A percentile compares a stretch with the other conserved stretches of the same genome.
These are phyloP conservation scores for Herminia tarsipennalis DNA, from an alignment of 2,888 invertebrate species.

Conservation along the genomic window DNA sequence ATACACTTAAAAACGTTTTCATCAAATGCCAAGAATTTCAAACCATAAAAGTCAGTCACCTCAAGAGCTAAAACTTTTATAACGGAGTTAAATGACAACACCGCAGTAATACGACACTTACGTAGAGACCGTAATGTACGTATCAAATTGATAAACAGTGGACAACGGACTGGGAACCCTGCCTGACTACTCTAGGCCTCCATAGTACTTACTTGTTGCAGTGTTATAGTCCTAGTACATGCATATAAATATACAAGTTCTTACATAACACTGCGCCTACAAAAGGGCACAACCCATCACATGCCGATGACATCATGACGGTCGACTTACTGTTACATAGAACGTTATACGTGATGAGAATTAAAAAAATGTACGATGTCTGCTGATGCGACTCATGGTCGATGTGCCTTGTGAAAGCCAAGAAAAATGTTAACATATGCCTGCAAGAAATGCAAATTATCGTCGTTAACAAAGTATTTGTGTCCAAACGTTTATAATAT, in stretches of 20 bases:
- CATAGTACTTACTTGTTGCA: slow-evolving; percentile 16
- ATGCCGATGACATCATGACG: slow-evolving; percentile 80
- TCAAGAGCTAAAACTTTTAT: slow-evolving; percentile 27
- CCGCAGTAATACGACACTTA: slow-evolving; percentile 29
- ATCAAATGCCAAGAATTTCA: slow-evolving; percentile 6
- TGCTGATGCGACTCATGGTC: slow-evolving; percentile 36
- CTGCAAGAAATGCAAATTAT: slow-evolving; percentile 29
- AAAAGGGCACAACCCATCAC: slow-evolving; percentile 69
- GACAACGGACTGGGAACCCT: slow-evolving; percentile 30
- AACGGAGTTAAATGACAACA: slow-evolving; percentile 37
- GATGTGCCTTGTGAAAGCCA: slow-evolving; percentile 29
- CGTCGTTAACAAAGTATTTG: slow-evolving; percentile 15
- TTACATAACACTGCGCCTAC: slow-evolving; percentile 57
- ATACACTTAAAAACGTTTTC: not conserved
- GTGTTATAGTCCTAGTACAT: slow-evolving; percentile 11
- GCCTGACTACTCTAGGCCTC: slow-evolving; percentile 25
- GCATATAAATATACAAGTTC: slow-evolving; percentile 27
- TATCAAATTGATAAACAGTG: slow-evolving; percentile 50
- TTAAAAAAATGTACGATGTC: slow-evolving; percentile 51
- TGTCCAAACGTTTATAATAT: slow-evolving; percentile 14
- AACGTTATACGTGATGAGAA: slow-evolving; percentile 68
- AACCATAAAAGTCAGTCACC: slow-evolving; percentile 7
- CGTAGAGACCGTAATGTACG: slow-evolving; percentile 36
- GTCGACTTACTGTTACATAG: slow-evolving; percentile 75
- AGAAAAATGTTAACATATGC: slow-evolving; percentile 28